Evolutionary conservation across 2,888 invertebrate genomes (phyloP).

Genomic region (Bombylius discolor): DNA sequence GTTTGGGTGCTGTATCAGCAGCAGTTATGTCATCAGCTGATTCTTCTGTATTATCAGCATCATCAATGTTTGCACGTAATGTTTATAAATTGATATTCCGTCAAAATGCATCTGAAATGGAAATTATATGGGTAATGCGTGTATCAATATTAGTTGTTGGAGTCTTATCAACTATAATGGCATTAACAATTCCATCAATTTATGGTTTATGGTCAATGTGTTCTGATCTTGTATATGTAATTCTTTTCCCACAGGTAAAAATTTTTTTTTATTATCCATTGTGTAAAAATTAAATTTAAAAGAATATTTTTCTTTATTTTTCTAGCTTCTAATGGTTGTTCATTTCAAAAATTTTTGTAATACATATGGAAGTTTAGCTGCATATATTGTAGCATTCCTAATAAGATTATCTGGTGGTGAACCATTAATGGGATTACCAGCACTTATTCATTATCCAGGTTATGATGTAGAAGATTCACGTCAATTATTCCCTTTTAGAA

Average conservation of each 20-base stretch:
- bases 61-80: constrained; percentile 98
- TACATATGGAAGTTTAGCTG: constrained; percentile 90
- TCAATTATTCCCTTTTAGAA: constrained; percentile 93
- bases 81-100: constrained; percentile 95
- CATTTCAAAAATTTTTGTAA: constrained; percentile 90
- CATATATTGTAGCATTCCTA: constrained; percentile 71
- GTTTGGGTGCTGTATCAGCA: constrained; percentile 95
- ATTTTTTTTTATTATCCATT: not conserved
- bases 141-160: constrained; percentile 85
- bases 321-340: constrained; percentile 87
- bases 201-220: constrained; percentile 99
- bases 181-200: constrained; percentile 91
- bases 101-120: constrained; percentile 92
- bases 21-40: constrained; percentile 99
- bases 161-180: constrained; percentile 85
- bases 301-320: not conserved
- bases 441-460: constrained; percentile 78
- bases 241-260: constrained; percentile 87
- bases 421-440: constrained; percentile 63
- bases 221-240: constrained; percentile 96
- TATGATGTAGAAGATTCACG: constrained; percentile 50
- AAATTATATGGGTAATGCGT: constrained; percentile 95
- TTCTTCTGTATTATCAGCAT: constrained; percentile 93
- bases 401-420: constrained; percentile 83
- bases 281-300: not conserved